Conservation (phyloP, 2,888 invertebrate species). For the Nemapogon koenigi region DNA sequence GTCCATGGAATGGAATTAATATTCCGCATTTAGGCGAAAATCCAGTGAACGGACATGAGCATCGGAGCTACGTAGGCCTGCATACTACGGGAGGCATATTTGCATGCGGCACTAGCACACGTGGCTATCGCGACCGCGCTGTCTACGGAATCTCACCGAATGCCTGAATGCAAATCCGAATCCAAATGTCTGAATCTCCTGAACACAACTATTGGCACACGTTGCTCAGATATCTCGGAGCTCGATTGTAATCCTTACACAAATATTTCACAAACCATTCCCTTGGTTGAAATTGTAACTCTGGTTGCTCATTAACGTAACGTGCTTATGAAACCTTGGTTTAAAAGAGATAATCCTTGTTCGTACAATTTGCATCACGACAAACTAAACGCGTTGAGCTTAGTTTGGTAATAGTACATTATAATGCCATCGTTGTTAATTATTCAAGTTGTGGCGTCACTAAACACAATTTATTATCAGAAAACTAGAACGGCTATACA, state of each 20-base stretch:
- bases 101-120: slow-evolving; percentile 54
- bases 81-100: slow-evolving; percentile 52
- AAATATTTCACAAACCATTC: neutral
- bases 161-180: slow-evolving; percentile 26
- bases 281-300: neutral
- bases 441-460: slow-evolving; percentile 56
- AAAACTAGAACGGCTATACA: slow-evolving; percentile 48
- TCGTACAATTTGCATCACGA: slow-evolving; percentile 58
- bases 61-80: too few species aligned
- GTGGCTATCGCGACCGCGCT: slow-evolving; percentile 41
- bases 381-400: slow-evolving; percentile 49
- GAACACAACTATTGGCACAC: too few species aligned
- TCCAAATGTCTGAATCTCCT: neutral
- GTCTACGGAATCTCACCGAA: slow-evolving; percentile 57
- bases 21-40: slow-evolving; percentile 2
- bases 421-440: slow-evolving; percentile 59
- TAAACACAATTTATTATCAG: slow-evolving; percentile 60
- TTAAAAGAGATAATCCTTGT: slow-evolving; percentile 51
- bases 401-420: slow-evolving; percentile 60
- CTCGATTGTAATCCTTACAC: slow-evolving; percentile 1
- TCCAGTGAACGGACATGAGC: neutral
- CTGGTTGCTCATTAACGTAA: neutral
- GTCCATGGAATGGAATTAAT: too few species aligned
- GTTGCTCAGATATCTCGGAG: slow-evolving; percentile 1
- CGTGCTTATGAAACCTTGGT: slow-evolving; percentile 14